Evolutionary conservation across 2,797 vertebrate genomes (phyloP), one percentile per base, ranked within the genome.

Genomic region (Cynopterus sphinx): DNA sequence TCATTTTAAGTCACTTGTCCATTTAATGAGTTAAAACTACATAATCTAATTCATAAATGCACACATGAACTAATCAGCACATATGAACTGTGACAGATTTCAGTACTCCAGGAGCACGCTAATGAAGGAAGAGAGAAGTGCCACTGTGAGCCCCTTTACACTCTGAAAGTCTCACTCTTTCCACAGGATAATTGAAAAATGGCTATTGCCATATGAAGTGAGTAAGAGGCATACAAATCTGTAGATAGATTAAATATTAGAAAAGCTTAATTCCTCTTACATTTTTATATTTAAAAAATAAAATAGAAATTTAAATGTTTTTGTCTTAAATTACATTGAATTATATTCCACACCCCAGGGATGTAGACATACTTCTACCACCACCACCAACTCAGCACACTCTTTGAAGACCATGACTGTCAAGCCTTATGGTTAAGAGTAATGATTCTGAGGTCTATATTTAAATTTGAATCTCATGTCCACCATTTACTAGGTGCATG

Each of bases 11-110:
- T 81, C 86, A 95, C 16, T 31, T 3, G 4, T 57, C 67, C 73
- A 53, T 49, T 95, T 41, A 88, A 71, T 63, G 74, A 87, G 71
- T 88, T 53, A 68, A 86, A 88, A 83, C 68, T 36, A 46, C 36
- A 8, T 46, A 55, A 78, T 55, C 51, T 74, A 59, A 94, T 41
- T 57, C n/a, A 59, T 41, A 28, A 70, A 26, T 36, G 31, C 41
- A 71, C 57, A 63, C 21, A 33, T 33, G 33, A 33, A 33, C 33
- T 33, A 33, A 33, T 33, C 31, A 68, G 78, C 9, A 51, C 10
- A 55, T 39, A 7, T 28, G 46, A 57, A 24, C 75, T 26, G 26
- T 16, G 4, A 43, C 61, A 43, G 41, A 49, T 57, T 65, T 57
- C 51, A 71, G 0, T 4, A 26, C 31, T 17, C 22, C 15, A 15